These are phyloP conservation scores for Hipposideros armiger DNA, from an alignment of 2,113 vertebrate species.

Conservation along the genomic window DNA sequence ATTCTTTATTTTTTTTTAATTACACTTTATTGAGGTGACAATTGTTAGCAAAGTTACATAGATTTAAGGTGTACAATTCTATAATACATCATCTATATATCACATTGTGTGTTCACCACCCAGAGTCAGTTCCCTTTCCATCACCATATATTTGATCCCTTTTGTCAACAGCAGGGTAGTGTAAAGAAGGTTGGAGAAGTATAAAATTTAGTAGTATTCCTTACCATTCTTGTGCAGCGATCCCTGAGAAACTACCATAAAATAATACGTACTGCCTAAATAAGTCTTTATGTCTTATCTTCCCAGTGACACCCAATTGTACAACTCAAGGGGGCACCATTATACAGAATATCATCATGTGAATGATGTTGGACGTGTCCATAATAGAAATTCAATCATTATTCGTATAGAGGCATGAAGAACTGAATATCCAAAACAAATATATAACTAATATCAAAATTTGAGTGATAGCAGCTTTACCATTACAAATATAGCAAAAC, in stretches of 20 bases:
- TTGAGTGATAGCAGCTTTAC: background rate
- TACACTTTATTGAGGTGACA: no score
- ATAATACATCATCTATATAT: no score
- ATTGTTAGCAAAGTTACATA: no score
- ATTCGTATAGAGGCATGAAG: background rate
- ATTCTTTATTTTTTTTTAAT: background rate
- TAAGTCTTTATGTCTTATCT: background rate
- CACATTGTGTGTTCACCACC: no score
- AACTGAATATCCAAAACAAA: slow-evolving; percentile 5
- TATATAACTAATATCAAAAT: slow-evolving; percentile 3
- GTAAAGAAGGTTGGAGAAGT: background rate
- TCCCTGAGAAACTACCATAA: background rate
- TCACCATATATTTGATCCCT: background rate
- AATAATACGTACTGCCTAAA: background rate
- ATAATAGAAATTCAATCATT: slow-evolving; percentile 23
- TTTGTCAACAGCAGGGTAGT: background rate
- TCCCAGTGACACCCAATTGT: background rate
- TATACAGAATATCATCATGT: background rate
- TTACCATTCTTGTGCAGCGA: background rate
- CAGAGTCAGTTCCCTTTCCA: no score
- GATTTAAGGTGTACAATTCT: no score
- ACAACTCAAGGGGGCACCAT: background rate
- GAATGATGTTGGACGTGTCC: background rate
- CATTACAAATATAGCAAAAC: background rate
- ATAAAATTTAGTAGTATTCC: background rate